phyloP scores from a whole-genome alignment of 2,888 invertebrate species.

The Hermaeophaga mercurialis region DNA sequence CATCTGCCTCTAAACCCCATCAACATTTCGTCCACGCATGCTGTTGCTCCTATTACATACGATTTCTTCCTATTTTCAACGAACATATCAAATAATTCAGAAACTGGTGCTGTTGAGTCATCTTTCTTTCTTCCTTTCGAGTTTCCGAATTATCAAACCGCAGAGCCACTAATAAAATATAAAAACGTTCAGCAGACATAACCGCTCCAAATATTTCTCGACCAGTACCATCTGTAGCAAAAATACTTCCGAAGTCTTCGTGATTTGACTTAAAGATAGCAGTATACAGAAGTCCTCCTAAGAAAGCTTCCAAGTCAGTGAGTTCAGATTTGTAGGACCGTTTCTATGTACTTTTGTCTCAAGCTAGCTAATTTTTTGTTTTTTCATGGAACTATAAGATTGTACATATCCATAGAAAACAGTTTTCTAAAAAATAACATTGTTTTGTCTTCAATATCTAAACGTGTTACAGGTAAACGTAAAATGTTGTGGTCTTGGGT shows the following conservation, averaged over 20 bases:
- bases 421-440: too few relatives aligned
- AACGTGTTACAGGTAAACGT: too few relatives aligned
- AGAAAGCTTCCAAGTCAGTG: too few relatives aligned
- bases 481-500: too few relatives aligned
- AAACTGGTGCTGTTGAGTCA: background rate
- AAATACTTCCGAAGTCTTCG: constrained; percentile 2
- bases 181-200: background rate
- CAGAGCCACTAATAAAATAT: background rate
- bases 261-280: background rate
- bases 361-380: too few relatives aligned
- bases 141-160: constrained; percentile 3
- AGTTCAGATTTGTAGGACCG: too few relatives aligned
- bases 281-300: too few relatives aligned
- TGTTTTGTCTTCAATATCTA: too few relatives aligned
- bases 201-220: background rate
- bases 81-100: too few relatives aligned
- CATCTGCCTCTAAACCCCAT: constrained; percentile 10
- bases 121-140: constrained; percentile 5
- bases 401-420: too few relatives aligned
- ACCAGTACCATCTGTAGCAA: constrained; percentile 7
- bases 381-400: too few relatives aligned
- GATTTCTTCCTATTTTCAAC: background rate
- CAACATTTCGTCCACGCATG: constrained; percentile 1
- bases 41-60: background rate
- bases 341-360: too few relatives aligned